phyloP scores from a whole-genome alignment of 2,888 invertebrate species.

The Dicyrtoma fusca region DNA sequence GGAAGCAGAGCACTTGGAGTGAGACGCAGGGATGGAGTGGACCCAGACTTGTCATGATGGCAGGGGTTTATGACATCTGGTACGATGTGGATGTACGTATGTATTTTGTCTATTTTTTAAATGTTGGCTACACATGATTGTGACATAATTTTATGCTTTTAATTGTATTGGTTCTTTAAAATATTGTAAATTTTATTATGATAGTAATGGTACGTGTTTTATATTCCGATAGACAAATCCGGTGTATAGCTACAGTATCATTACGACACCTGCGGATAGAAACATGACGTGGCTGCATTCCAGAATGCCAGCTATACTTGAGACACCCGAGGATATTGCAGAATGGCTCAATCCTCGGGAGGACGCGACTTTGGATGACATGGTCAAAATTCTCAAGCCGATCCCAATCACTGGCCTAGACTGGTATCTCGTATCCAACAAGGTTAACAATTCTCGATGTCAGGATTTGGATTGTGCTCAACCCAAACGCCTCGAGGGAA shows the following conservation, averaged over 20 bases:
- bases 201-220: slow-evolving; percentile 54
- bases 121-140: too few species aligned
- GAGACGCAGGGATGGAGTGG: slow-evolving; percentile 66
- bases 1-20: slow-evolving; percentile 60
- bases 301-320: slow-evolving; percentile 78
- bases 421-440: slow-evolving; percentile 72
- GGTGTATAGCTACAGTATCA: slow-evolving; percentile 74
- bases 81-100: slow-evolving; percentile 60
- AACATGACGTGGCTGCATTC: slow-evolving; percentile 76
- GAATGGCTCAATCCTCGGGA: slow-evolving; percentile 70
- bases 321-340: slow-evolving; percentile 68
- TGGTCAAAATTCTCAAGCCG: slow-evolving; percentile 65
- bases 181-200: slow-evolving; percentile 15
- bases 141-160: too few species aligned
- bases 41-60: slow-evolving; percentile 71
- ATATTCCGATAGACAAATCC: slow-evolving; percentile 60
- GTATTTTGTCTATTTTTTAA: too few species aligned
- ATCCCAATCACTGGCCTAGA: slow-evolving; percentile 63
- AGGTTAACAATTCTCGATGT: slow-evolving; percentile 73
- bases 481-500: slow-evolving; percentile 43
- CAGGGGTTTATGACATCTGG: slow-evolving; percentile 76
- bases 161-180: not conserved
- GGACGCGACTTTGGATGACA: slow-evolving; percentile 62
- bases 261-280: slow-evolving; percentile 75
- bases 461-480: slow-evolving; percentile 64